phyloP scores from a whole-genome alignment of 2,113 vertebrate species.

The Neopipo cinnamomea region DNA sequence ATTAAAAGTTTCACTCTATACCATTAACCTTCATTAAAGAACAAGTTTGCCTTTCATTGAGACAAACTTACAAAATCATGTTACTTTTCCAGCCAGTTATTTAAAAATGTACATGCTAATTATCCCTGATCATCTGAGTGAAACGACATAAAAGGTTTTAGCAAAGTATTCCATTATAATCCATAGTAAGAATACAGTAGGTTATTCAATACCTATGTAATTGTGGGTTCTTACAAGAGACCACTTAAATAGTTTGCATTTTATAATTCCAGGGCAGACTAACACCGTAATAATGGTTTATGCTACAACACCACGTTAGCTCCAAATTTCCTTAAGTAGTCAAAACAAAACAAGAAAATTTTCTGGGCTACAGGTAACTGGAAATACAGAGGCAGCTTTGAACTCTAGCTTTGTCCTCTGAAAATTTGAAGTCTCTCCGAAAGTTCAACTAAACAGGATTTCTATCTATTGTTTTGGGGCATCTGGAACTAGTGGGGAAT shows the following conservation, averaged over 20 bases:
- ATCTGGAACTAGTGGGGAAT: constrained; percentile 60
- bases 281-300: not conserved
- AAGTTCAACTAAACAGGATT: constrained; percentile 8
- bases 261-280: not conserved
- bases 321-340: not conserved
- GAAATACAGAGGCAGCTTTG: not conserved
- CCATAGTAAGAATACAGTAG: not conserved
- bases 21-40: not conserved
- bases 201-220: not conserved
- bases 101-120: not conserved
- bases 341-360: not conserved
- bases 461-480: constrained; percentile 55
- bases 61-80: not conserved
- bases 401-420: not conserved
- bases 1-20: not conserved
- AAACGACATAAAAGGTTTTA: not conserved
- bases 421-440: not conserved
- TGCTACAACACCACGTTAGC: not conserved
- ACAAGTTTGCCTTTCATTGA: not conserved
- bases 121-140: not conserved
- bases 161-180: not conserved
- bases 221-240: not conserved
- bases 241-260: not conserved
- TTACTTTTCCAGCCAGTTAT: not conserved
- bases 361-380: not conserved